A percentile compares a stretch with the other conserved stretches of the same genome.
phyloP scores from a whole-genome alignment of 2,113 vertebrate species.

The Mustela lutreola region DNA sequence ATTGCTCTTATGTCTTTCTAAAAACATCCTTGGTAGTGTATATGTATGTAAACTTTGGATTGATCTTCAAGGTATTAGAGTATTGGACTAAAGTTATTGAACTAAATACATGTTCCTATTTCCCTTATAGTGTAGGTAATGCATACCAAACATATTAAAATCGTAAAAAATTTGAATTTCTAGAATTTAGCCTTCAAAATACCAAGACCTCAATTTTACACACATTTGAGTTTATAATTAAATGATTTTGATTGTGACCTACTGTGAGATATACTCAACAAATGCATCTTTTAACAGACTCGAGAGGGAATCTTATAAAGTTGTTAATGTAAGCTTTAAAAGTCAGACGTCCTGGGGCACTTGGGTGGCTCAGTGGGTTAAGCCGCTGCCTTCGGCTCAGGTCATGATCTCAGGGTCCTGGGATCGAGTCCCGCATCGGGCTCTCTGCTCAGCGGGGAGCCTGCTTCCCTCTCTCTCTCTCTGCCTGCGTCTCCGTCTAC shows the following conservation, averaged over 20 bases:
- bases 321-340: neutral
- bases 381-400: no score
- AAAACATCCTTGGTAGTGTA: neutral
- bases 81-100: neutral
- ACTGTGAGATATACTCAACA: constrained; percentile 20
- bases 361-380: no score
- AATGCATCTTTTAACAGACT: neutral
- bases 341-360: neutral
- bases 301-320: neutral
- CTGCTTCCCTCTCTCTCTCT: no score
- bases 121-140: constrained; percentile 81
- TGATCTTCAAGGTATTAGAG: neutral
- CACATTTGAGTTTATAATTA: constrained; percentile 46
- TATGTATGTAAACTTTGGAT: neutral
- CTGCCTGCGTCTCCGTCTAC: no score
- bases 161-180: constrained; percentile 57
- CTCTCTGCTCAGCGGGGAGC: no score
- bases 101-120: neutral
- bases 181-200: constrained; percentile 51
- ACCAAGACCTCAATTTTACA: neutral
- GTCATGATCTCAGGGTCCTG: no score
- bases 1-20: neutral
- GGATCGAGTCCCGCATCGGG: no score
- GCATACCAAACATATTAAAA: constrained; percentile 81
- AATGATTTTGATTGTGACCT: constrained; percentile 12